Base-by-base conservation (phyloP, 2,888 invertebrate genomes). In the Conops quadrifasciatus region DNA sequence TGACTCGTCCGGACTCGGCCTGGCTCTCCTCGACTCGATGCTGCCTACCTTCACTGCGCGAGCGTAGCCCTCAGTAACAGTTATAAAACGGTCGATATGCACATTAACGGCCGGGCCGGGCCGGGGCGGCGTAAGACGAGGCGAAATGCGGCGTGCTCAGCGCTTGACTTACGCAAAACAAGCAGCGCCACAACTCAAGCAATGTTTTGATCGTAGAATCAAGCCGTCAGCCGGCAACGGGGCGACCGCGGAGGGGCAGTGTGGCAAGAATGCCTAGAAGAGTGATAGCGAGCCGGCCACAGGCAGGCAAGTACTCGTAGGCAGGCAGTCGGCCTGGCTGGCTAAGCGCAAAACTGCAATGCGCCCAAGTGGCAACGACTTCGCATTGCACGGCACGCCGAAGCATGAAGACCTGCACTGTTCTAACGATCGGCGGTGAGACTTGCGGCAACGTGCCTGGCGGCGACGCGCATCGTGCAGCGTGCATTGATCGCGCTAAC, bases 21-120 rank as follows among this genome's bases (percentile, higher is more conserved):
- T n/a, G n/a, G n/a, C n/a, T n/a, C n/a, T n/a, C n/a, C 45, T 24
- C 43, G 67, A 36, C 56, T 15, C 43, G 36, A 21, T 30, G 68
- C 43, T 62, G 59, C 56, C 56, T 53, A 53, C 53, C 62, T 36
- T 56, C 56, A 30, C 30, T 71, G 75, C 76, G 75, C 79, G 79
- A 78, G 72, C 66, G 76, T 81, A 81, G 77, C 80, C 80, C 80
- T 80, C 79, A 81, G 78, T 77, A 79, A 80, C 80, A 80, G 80
- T 80, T 80, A 80, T 78, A 81, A 81, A 80, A 80, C 80, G 78
- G 80, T 80, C 28, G 30, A 30, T 26, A 45, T 66, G 66, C 56
- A 66, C 49, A 67, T 67, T 47, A 47, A 28, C 26, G 60, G 26
- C 19, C 43, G 60, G 53, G 21, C 19, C 53, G 51, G 11, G 5